Evolutionary conservation across 2,888 invertebrate genomes (phyloP), one percentile per base, ranked within the genome.

Genomic region (Mylabris sibirica): DNA sequence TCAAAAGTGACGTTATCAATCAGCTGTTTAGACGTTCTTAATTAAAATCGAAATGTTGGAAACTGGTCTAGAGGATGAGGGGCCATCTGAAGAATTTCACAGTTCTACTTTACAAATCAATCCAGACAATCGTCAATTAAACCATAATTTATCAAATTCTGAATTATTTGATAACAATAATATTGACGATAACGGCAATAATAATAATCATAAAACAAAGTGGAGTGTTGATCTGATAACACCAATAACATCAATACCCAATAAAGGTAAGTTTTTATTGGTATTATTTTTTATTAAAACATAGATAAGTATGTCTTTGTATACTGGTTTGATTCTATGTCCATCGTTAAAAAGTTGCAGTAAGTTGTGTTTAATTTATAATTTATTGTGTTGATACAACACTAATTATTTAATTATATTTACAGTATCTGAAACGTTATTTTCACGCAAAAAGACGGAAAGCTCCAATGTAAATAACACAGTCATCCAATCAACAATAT

Each of bases 61-160:
- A 65, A 76, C 77, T 74, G 76, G 77, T 72, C 78, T 87, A 64
- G 89, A 89, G 59, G 70, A 57, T n/a, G 89, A 89, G 38, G 89
- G 89, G 74, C 77, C 84, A 64, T 79, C 83, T 84, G 82, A 83
- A 61, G 89, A 89, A 79, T 89, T 89, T 75, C 86, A 87, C 63
- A 89, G 88, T 44, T 89, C 88, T 59, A 88, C 88, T 34, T 76
- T 82, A 69, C 70, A 78, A 64, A 78, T 82, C 63, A 77, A 77
- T 68, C 71, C 77, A 57, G 78, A 79, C 64, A 69, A 70, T 68
- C 68, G 44, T 62, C 73, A 67, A 71, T 59, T 63, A 66, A 73
- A 71, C 44, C 61, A 75, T 64, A 77, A 74, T 63, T 59, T 69
- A 44, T 26, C 65, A 34, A 65, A 65, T 44, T 5, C 70, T 60